Percentiles rank a stretch among this genome's conserved stretches.
Evolutionary conservation across 2,888 invertebrate genomes (phyloP).

Genomic region (Salticus scenicus): DNA sequence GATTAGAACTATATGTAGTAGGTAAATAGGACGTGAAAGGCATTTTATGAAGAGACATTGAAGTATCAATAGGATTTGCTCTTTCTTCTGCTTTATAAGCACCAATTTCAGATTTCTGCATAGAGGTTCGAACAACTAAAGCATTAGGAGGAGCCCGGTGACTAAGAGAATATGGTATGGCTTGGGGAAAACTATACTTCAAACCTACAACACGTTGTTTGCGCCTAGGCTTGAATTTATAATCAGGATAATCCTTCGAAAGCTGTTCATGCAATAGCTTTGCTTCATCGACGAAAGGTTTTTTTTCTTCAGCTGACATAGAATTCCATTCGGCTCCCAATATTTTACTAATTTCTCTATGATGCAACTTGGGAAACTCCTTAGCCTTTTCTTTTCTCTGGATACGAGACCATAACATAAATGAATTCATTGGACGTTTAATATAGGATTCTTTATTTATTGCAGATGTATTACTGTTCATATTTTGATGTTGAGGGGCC

Average conservation of each 20-base stretch:
- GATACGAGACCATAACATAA: constrained; percentile 78
- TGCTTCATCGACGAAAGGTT: constrained; percentile 78
- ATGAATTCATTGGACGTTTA: constrained; percentile 78
- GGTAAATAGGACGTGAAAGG: constrained; percentile 16
- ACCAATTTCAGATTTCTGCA: constrained; percentile 10
- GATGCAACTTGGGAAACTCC: constrained; percentile 78
- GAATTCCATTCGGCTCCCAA: constrained; percentile 78
- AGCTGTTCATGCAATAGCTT: constrained; percentile 77
- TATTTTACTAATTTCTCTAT: constrained; percentile 77
- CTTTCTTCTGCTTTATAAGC: constrained; percentile 19
- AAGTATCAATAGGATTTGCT: neutral
- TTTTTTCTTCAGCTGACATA: constrained; percentile 76
- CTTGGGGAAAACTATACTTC: constrained; percentile 7
- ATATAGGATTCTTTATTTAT: constrained; percentile 73
- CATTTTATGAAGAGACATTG: constrained; percentile 19
- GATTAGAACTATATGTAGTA: neutral
- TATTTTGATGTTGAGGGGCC: neutral
- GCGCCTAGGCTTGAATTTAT: constrained; percentile 76
- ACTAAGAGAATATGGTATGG: neutral
- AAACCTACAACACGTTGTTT: constrained; percentile 53
- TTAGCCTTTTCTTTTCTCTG: constrained; percentile 77
- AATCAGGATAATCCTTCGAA: constrained; percentile 78
- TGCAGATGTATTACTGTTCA: neutral
- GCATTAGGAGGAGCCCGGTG: neutral
- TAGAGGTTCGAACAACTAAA: constrained; percentile 25